Conservation (phyloP, 2,113 vertebrate genomes). For the Anas platyrhynchos region DNA sequence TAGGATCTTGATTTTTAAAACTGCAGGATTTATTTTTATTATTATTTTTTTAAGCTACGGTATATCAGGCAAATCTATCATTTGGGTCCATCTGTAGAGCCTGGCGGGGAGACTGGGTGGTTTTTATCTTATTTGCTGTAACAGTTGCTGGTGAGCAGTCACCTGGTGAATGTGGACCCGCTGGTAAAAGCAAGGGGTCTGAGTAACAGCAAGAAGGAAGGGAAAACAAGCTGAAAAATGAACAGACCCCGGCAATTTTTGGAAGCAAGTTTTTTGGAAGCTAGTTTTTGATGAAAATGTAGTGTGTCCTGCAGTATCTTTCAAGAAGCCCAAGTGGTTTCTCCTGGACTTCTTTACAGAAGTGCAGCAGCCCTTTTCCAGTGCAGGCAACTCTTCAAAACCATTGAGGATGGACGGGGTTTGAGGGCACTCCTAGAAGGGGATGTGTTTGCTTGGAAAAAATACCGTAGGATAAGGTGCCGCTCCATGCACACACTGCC, state of each 20-base stretch:
- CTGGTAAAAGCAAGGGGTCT: neutral
- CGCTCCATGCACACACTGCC: neutral
- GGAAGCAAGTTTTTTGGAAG: neutral
- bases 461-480: neutral
- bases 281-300: neutral
- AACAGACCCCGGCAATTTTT: neutral
- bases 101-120: neutral
- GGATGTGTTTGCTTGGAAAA: neutral
- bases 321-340: neutral
- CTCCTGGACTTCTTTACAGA: neutral
- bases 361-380: neutral
- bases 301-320: neutral
- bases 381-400: accelerated
- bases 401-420: accelerated
- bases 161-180: neutral
- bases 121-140: neutral
- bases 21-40: neutral
- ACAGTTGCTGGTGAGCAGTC: neutral
- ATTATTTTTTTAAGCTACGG: neutral
- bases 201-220: neutral
- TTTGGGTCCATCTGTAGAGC: neutral
- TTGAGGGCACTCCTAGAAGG: neutral
- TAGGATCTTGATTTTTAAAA: neutral
- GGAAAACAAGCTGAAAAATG: neutral
- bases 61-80: neutral